Evolutionary conservation across 2,113 vertebrate genomes (phyloP), one percentile per base, ranked within the genome.

Genomic region (Nothobranchius furzeri): DNA sequence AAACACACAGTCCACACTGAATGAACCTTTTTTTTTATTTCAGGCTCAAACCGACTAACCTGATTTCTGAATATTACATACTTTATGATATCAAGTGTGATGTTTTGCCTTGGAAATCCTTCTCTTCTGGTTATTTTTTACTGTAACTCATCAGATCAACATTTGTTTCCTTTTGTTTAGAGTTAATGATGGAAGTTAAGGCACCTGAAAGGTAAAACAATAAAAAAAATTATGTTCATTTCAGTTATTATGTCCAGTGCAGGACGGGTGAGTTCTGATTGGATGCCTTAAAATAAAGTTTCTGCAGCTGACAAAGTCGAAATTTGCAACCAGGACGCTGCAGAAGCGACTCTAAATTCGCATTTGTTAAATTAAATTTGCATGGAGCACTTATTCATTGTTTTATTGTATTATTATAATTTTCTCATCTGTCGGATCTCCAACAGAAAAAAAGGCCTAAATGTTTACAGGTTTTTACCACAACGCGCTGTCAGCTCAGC

Each of bases 371-470:
- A 77, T 81, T 68, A 58, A 73, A 73, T 84, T 90, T 89, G 89
- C 88, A 93, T 92, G 88, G 87, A 92, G 93, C 92, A 94, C 91
- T 93, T 94, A 92, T 90, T 89, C 13, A 89, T 90, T 85, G 75
- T 75, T 6, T 51, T 64, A 47, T 54, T 45, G 54, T 70, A 9
- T 53, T 45, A 45, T 51, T 42, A 42, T 63, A 40, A 30, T 25
- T 43, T 79, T 85, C 57, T 60, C 76, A 75, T 81, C 62, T 77
- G 72, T 65, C 68, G 76, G 68, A 84, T 79, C 79, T 70, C 60
- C 68, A 78, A 78, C 73, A 66, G 30, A 30, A 30, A 76, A 79
- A 69, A 49, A 50, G 48, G 57, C 63, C 57, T 70, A 73, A 71
- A 81, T 75, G 88, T 92, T 93, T 90, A 87, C 90, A 91, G 65